Evolutionary conservation across 2,888 invertebrate genomes (phyloP), one percentile per base, ranked within the genome.

Genomic region (Heliconius ismenius): DNA sequence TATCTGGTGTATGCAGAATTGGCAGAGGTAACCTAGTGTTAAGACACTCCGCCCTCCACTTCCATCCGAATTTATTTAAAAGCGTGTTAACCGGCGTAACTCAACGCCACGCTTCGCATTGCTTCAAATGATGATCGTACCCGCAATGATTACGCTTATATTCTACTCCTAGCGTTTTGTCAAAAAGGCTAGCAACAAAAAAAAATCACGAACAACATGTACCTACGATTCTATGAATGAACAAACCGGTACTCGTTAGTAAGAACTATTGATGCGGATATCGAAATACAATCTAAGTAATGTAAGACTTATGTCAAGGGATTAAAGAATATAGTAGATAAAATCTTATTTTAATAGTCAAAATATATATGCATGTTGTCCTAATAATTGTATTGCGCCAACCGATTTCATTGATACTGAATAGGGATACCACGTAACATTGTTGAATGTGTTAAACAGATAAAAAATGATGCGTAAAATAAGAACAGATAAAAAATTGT

Each of bases 381-480:
- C 81, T 79, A 84, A 86, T 88, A 88, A 88, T 89, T 89, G 88
- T 86, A 85, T 84, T 82, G 82, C 81, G 85, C 86, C 85, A 87
- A 88, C 87, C 88, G 90, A 91, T 91, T 91, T 89, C 84, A 86
- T 90, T 87, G 91, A 90, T 90, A 89, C 73, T 18, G 26, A 24
- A 21, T 73, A 73, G 73, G 73, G 73, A 0, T 24, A 10, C 43
- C 62, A 32, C 11, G 21, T 28, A 2, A 26, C 18, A 21, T 21
- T 28, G 9, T 18, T 28, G 9, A 3, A 32, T 4, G 18, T 64
- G 7, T 32, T 21, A 21, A 32, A 26, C 10, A 63, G 7, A 15
- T 26, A 63, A 28, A 36, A 1, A 13, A 36, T 65, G 3, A 28
- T 28, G 28, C 28, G 28, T 28, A 28, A 28, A 28, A 65, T 15